These are phyloP conservation scores for Neosilurus hyrtlii DNA, from an alignment of 2,797 vertebrate species.

Conservation along the genomic window DNA sequence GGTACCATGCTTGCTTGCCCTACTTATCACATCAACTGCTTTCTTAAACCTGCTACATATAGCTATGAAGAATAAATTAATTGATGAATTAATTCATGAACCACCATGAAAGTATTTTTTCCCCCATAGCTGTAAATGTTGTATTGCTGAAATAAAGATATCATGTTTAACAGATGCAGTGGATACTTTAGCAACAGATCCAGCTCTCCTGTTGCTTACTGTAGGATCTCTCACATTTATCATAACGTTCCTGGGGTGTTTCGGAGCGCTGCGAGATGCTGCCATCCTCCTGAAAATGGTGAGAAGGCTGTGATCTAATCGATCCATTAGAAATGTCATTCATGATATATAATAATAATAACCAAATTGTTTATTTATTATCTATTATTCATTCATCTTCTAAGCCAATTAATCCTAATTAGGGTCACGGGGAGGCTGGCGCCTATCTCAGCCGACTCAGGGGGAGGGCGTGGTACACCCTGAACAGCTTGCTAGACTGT, in stretches of 20 bases:
- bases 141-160: background rate
- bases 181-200: conserved; percentile 75
- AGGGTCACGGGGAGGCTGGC: too few species aligned
- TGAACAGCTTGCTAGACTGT: too few species aligned
- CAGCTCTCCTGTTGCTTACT: conserved; percentile 73
- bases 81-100: too few species aligned
- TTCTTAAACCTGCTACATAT: background rate
- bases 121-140: background rate
- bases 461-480: too few species aligned
- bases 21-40: background rate
- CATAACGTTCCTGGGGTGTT: conserved; percentile 78
- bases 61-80: too few species aligned
- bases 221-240: conserved; percentile 73
- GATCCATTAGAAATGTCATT: background rate
- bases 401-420: too few species aligned
- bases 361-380: background rate
- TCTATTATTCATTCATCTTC: too few species aligned
- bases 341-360: background rate
- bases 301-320: conserved; percentile 19
- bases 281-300: conserved; percentile 70
- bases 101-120: too few species aligned
- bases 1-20: conserved; percentile 54
- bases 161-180: conserved; percentile 69
- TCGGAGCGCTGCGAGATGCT: conserved; percentile 73
- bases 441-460: too few species aligned